These are phyloP conservation scores for Dromococcyx pavoninus DNA, from an alignment of 2,797 vertebrate species.

Conservation along the genomic window DNA sequence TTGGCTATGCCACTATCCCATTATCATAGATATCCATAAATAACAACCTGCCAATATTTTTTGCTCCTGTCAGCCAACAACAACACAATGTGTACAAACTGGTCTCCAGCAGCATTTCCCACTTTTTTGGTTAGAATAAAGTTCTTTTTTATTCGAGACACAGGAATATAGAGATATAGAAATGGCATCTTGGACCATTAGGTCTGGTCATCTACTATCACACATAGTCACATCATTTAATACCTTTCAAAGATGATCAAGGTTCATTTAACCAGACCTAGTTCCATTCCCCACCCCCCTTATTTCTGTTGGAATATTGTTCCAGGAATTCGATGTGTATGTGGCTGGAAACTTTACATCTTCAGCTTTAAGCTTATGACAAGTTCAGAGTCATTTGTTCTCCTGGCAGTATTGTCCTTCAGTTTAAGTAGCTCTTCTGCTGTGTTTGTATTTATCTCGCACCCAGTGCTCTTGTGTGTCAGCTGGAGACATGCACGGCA, in stretches of 20 bases:
- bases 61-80: background rate
- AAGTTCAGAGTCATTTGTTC: background rate
- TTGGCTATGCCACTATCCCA: background rate
- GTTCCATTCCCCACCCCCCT: background rate
- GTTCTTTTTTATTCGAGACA: background rate
- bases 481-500: background rate
- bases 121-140: background rate
- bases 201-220: background rate
- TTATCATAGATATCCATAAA: background rate
- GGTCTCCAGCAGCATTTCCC: background rate
- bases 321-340: background rate
- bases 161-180: background rate
- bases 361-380: background rate
- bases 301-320: background rate
- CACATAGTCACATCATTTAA: background rate
- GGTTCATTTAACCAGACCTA: background rate
- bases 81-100: background rate
- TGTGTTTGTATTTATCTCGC: background rate
- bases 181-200: background rate
- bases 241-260: background rate
- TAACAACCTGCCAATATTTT: background rate
- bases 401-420: background rate
- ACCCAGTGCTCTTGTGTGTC: background rate
- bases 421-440: background rate
- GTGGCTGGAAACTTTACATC: background rate